Conservation (phyloP, 2,113 vertebrate genomes). For the Pterocles gutturalis region DNA sequence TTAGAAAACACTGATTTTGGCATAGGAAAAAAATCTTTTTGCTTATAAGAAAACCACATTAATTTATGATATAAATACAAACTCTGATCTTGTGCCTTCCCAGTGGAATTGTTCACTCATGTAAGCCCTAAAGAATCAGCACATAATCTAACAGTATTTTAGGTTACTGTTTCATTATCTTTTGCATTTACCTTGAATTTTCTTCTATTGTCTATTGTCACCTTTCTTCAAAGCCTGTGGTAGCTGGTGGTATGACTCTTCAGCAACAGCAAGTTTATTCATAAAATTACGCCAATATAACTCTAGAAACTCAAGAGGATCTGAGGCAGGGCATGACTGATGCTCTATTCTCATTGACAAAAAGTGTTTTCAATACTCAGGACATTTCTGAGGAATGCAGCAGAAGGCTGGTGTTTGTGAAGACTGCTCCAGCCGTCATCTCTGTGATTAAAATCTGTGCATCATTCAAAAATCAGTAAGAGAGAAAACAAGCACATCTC, state of each 20-base stretch:
- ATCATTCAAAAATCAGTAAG: background rate
- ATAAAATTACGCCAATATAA: background rate
- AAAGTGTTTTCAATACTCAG: background rate
- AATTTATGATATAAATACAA: background rate
- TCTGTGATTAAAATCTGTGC: background rate
- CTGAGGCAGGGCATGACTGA: background rate
- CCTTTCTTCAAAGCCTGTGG: background rate
- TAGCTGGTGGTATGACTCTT: background rate
- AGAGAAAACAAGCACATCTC: background rate
- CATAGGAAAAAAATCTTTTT: background rate
- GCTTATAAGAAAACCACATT: background rate
- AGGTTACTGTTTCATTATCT: background rate
- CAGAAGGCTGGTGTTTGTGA: background rate
- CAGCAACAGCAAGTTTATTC: background rate
- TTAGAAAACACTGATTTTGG: background rate
- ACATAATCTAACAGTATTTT: background rate
- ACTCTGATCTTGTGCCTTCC: background rate
- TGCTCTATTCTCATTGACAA: background rate
- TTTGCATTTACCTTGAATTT: background rate
- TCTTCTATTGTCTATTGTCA: background rate
- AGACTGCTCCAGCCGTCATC: background rate
- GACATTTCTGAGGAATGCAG: background rate
- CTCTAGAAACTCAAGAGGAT: background rate
- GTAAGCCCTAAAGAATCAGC: background rate
- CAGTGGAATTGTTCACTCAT: background rate